Percentiles rank a stretch among this genome's conserved stretches.
Evolutionary conservation across 2,888 invertebrate genomes (phyloP).

Genomic region (Pyrrhia umbra): DNA sequence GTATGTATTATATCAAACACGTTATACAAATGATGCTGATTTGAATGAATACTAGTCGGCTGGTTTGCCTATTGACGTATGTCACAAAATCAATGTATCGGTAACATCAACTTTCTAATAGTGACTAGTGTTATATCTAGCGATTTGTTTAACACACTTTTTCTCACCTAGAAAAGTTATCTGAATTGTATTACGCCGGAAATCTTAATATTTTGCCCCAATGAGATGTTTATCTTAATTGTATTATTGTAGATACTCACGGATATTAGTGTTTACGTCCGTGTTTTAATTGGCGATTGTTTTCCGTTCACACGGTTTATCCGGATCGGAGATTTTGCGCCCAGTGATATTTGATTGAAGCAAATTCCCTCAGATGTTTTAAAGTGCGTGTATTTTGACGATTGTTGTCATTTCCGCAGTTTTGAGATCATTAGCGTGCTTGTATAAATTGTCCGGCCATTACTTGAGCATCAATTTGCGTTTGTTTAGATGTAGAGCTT

Average conservation of each 20-base stretch:
- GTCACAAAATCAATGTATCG: constrained; percentile 30
- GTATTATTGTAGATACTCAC: constrained; percentile 52
- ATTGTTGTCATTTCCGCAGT: constrained; percentile 48
- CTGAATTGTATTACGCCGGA: constrained; percentile 42
- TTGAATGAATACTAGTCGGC: constrained; percentile 31
- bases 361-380: constrained; percentile 20
- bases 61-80: constrained; percentile 35
- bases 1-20: constrained; percentile 42
- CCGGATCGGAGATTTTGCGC: constrained; percentile 49
- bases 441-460: constrained; percentile 15
- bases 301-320: constrained; percentile 66
- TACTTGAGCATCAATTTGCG: background rate
- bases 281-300: constrained; percentile 71
- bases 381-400: constrained; percentile 21
- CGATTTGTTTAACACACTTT: constrained; percentile 63
- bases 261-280: constrained; percentile 68
- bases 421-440: constrained; percentile 37
- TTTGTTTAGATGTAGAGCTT: constrained; percentile 17
- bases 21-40: constrained; percentile 55
- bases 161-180: constrained; percentile 61
- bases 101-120: constrained; percentile 58
- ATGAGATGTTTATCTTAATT: constrained; percentile 52
- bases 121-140: constrained; percentile 48
- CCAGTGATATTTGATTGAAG: constrained; percentile 38
- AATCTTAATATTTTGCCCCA: constrained; percentile 49